Percentiles rank a stretch among this genome's conserved stretches.
These are phyloP conservation scores for Lasaia peninsularis DNA, from an alignment of 1,140 invertebrate species.

Conservation along the genomic window DNA sequence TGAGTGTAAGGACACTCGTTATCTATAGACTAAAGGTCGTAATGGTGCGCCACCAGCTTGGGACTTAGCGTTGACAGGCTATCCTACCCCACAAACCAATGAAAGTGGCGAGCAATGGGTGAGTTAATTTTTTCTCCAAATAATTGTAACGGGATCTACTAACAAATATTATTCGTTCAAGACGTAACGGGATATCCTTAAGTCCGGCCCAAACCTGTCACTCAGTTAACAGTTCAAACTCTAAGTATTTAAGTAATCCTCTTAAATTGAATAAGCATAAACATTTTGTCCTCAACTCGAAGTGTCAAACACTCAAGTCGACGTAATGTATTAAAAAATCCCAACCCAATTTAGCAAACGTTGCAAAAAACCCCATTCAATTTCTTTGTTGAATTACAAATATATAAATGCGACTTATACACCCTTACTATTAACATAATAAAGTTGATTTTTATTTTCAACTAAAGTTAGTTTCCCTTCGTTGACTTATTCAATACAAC, in stretches of 20 bases:
- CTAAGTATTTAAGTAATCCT: slow-evolving; percentile 42
- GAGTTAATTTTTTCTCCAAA: neutral
- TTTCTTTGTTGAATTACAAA: slow-evolving; percentile 27
- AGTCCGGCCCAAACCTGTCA: neutral
- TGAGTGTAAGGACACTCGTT: too few species aligned
- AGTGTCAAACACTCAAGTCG: slow-evolving; percentile 41
- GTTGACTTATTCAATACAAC: slow-evolving; percentile 56
- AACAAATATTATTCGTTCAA: neutral
- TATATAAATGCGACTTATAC: neutral
- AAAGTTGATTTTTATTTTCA: slow-evolving; percentile 26
- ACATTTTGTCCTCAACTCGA: slow-evolving; percentile 33
- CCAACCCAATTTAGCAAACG: slow-evolving; percentile 59
- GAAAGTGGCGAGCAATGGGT: too few species aligned
- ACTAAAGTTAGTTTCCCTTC: slow-evolving; percentile 29
- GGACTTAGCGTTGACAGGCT: too few species aligned
- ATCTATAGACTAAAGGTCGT: too few species aligned
- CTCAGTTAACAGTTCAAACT: slow-evolving; percentile 23
- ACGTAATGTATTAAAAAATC: slow-evolving; percentile 43
- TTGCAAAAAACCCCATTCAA: slow-evolving; percentile 36
- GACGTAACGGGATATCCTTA: neutral
- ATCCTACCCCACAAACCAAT: too few species aligned
- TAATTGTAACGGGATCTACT: neutral
- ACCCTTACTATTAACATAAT: slow-evolving; percentile 12
- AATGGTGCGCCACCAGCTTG: too few species aligned
- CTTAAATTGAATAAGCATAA: slow-evolving; percentile 42